Base-by-base conservation (phyloP, 1,140 invertebrate species). In the Heterodera carotae region DNA sequence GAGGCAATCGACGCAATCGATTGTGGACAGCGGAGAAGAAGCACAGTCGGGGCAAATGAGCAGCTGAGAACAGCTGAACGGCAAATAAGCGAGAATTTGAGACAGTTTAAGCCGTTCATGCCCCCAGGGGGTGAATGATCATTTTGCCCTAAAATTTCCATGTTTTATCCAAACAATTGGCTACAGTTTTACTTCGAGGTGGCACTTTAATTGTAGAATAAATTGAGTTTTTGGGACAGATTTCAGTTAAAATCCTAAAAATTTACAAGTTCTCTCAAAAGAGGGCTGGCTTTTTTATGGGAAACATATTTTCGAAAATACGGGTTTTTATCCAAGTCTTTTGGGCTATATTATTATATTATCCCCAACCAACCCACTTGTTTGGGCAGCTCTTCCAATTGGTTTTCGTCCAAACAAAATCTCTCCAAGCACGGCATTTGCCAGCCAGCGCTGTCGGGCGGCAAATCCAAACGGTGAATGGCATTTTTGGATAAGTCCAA, bases 1-100 rank as follows among this genome's bases (percentile, higher is more conserved):
- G 91, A 0, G 96, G 95, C 48, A 98, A 87, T 70, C 90, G 89
- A 62, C 93, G 92, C n/a, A 99, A 88, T 87, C 94, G 94, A 88
- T 99, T 99, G 85, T 96, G 94, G 0, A 94, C 94, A 0, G 96
- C 91, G 88, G 98, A 95, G 80, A 98, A 89, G 5, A 92, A 92
- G 29, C 91, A 90, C 1, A 99, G 89, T 0, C 91, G 89, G 0
- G 94, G 93, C 59, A 98, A 90, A 31, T 91, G 90, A 27, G 86
- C 87, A 88, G 97, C 94, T 2, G 96, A 81, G 88, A 76, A 92
- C 92, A 27, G 92, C 90, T 0, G 94, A 76, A n/a, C 76, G 94
- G 15, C 97, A 86, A 59, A 25, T n/a, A n/a, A n/a, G n/a, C n/a
- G n/a, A 77, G 29, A 29, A 12, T 12, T 8, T 53, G 1, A 67